Evolutionary conservation across 2,797 vertebrate species (phyloP), one percentile per base, ranked within the genome.

Genomic region (Thaleichthys pacificus): DNA sequence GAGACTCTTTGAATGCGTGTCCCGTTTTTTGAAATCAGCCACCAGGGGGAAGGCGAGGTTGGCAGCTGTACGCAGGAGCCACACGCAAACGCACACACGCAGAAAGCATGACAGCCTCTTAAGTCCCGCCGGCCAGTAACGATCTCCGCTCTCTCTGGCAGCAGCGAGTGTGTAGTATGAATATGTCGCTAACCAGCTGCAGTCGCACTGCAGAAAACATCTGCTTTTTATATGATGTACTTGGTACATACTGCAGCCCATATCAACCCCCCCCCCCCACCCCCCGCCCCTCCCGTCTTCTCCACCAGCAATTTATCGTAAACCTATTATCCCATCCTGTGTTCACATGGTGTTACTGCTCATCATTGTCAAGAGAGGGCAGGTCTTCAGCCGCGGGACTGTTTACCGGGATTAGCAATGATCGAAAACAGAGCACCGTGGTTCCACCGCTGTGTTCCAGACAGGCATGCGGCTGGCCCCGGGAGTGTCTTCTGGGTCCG

Each of bases 161-260:
- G 77, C 1, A n/a, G 14, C 2, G 61, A 83, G 80, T 72, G 77
- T 74, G 79, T 85, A 87, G 87, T 86, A 87, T 79, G 88, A 87
- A 86, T 86, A 85, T 89, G 89, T 89, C 83, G 74, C 86, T 91
- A 91, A 92, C 87, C 90, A 91, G 90, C 87, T 91, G 87, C 88
- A 92, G 89, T 91, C 88, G 78, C 89, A 89, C 84, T 38, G 79
- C 82, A 82, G 84, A 65, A 87, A 92, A 92, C 92, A 92, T 93
- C 91, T 93, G 92, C 90, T 93, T 93, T 83, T 88, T 88, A 93
- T 93, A 89, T 92, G 78, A 89, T 90, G 91, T 93, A 90, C 91
- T 91, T 79, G 76, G 90, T 92, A 87, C 84, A 86, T 85, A 91
- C 86, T 89, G 85, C 89, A 85, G 85, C 74, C 71, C 76, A 76